These are phyloP conservation scores for Pomatorhinus ruficollis DNA, from an alignment of 2,113 vertebrate species.

Conservation along the genomic window DNA sequence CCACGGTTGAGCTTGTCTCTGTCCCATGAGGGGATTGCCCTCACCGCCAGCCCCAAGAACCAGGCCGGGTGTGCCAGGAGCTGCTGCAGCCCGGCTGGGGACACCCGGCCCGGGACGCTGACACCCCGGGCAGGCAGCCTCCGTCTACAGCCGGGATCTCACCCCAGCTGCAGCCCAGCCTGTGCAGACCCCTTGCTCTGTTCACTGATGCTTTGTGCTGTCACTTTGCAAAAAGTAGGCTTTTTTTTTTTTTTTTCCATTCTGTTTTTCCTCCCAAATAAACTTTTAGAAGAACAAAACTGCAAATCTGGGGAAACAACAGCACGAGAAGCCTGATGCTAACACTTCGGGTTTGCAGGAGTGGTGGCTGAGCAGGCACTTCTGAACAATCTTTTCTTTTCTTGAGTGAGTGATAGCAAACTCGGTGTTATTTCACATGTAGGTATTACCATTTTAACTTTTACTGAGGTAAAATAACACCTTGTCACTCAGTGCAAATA, in stretches of 20 bases:
- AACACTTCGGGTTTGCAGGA: background rate
- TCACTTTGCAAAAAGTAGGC: background rate
- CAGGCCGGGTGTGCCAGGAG: background rate
- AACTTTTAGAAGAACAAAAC: background rate
- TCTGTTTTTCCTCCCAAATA: background rate
- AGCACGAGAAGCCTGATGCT: background rate
- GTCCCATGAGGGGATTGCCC: fast-evolving
- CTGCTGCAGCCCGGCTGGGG: background rate
- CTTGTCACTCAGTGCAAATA: constrained; percentile 91
- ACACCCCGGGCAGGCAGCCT: background rate
- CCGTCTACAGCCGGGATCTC: fast-evolving
- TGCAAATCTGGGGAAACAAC: background rate
- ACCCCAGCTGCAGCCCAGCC: fast-evolving
- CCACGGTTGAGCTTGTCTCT: fast-evolving
- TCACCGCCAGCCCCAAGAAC: fast-evolving
- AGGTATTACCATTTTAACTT: constrained; percentile 88
- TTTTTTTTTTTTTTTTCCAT: background rate
- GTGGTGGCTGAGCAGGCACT: constrained; percentile 38
- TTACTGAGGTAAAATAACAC: constrained; percentile 91
- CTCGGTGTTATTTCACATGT: constrained; percentile 77
- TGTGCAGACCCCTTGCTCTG: background rate
- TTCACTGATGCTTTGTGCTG: background rate
- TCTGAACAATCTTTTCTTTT: constrained; percentile 68
- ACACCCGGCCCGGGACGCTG: fast-evolving
- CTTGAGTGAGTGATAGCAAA: constrained; percentile 76